Evolutionary conservation across 2,888 invertebrate species (phyloP).

Genomic region (Hipparchia sbordonii): DNA sequence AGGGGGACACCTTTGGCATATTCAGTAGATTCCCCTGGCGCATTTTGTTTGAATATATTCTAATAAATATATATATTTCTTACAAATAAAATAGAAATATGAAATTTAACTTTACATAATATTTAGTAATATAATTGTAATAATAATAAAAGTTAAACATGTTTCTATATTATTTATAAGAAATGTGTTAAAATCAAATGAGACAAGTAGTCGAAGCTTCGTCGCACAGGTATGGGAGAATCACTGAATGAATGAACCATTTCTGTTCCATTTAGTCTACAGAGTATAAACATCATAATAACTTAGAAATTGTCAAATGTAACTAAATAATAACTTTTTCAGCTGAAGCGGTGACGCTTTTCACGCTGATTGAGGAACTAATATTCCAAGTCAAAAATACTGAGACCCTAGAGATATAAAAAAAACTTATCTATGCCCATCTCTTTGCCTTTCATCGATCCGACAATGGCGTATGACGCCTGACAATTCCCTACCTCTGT

Average conservation of each 20-base stretch:
- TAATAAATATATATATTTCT: too few species aligned
- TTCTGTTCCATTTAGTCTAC: neutral
- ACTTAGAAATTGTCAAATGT: constrained; percentile 23
- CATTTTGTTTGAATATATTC: too few species aligned
- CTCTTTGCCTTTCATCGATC: constrained; percentile 33
- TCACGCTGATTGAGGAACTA: constrained; percentile 55
- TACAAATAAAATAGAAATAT: too few species aligned
- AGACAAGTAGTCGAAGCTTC: too few species aligned
- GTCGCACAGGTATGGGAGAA: too few species aligned
- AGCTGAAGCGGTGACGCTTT: constrained; percentile 3
- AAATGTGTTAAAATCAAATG: too few species aligned
- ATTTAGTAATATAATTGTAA: too few species aligned
- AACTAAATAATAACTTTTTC: constrained; percentile 27
- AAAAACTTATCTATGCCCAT: constrained; percentile 49
- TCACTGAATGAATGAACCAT: neutral
- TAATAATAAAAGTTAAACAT: too few species aligned
- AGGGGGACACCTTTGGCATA: too few species aligned
- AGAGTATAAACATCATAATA: neutral
- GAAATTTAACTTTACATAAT: too few species aligned
- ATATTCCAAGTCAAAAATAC: constrained; percentile 66
- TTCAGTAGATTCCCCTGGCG: too few species aligned
- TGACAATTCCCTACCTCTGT: constrained; percentile 42
- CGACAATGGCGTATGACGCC: constrained; percentile 29
- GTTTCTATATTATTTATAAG: too few species aligned
- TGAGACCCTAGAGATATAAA: constrained; percentile 58